Evolutionary conservation across 2,113 vertebrate species (phyloP).

Genomic region (Scortum barcoo): DNA sequence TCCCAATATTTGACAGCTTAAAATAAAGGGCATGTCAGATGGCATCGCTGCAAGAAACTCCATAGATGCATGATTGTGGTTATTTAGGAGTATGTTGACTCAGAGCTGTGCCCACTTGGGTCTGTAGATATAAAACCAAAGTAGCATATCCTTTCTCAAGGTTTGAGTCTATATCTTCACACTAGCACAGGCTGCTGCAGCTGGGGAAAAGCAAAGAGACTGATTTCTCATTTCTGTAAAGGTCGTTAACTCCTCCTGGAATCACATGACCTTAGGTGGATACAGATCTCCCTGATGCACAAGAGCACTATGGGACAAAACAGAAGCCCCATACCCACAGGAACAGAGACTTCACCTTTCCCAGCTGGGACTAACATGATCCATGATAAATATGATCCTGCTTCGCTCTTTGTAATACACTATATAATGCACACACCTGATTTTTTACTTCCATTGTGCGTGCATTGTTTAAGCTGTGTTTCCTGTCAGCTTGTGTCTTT

Average conservation of each 20-base stretch:
- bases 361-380: constrained; percentile 41
- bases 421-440: constrained; percentile 13
- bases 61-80: constrained; percentile 24
- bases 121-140: not conserved
- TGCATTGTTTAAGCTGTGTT: constrained; percentile 12
- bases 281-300: constrained; percentile 51
- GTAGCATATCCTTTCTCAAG: not conserved
- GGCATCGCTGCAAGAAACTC: constrained; percentile 47
- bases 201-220: constrained; percentile 15
- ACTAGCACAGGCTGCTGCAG: constrained; percentile 20
- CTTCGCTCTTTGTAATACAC: constrained; percentile 16
- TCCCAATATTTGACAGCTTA: constrained; percentile 63
- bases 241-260: constrained; percentile 16
- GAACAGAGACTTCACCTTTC: constrained; percentile 37
- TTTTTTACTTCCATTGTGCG: constrained; percentile 9
- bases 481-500: constrained; percentile 22
- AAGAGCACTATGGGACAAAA: constrained; percentile 17
- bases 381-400: constrained; percentile 58
- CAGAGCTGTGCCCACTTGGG: not conserved
- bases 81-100: constrained; percentile 18
- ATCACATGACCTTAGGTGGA: constrained; percentile 37
- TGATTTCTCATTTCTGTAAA: constrained; percentile 42
- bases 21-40: constrained; percentile 62
- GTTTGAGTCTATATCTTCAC: not conserved
- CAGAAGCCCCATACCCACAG: constrained; percentile 31